Base-by-base conservation (phyloP, 2,888 invertebrate species). In the Synergus laeviventris region DNA sequence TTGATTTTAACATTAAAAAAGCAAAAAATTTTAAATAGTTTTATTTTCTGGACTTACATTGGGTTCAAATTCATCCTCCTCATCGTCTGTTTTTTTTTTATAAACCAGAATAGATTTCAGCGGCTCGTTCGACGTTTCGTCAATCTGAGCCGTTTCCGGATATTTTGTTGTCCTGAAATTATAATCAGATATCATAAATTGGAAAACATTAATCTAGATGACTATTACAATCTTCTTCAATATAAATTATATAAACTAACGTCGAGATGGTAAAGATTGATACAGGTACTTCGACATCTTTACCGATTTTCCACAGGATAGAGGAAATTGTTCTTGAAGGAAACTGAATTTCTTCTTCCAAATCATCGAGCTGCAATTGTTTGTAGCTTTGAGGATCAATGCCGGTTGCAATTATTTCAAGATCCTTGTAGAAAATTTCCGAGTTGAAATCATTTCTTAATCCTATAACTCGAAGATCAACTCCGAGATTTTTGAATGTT, bases 341-440 rank as follows among this genome's bases (percentile, higher is more conserved):
- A 74, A 78, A 78, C 16, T 81, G 74, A 21, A 83, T 31, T 60
- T 75, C 75, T 9, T 79, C 31, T 39, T 78, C 78, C 8, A 85
- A 76, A 70, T 85, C 78, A 4, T 76, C 70, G 9, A 85, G 56
- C 1, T 60, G 5, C 9, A 74, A 70, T 31, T 73, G 74, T 64
- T 16, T 76, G 45, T 79, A 77, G 66, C 42, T 42, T 9, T 75
- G 74, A 56, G 73, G 16, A 61, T 59, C 76, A 31, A 75, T 77
- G 16, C 75, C 74, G 2, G 76, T 76, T 36, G 84, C 80, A 60
- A 84, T 79, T 2, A 82, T 74, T 66, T 81, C 76, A 16, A 84
- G 78, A 11, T 85, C 82, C 74, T 81, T 84, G 73, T 83, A 85
- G 66, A 81, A 84, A 0, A 74, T 18, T 0, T 78, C 54, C 11